Base-by-base conservation (phyloP, 2,888 invertebrate genomes). In the Eupithecia exiguata region DNA sequence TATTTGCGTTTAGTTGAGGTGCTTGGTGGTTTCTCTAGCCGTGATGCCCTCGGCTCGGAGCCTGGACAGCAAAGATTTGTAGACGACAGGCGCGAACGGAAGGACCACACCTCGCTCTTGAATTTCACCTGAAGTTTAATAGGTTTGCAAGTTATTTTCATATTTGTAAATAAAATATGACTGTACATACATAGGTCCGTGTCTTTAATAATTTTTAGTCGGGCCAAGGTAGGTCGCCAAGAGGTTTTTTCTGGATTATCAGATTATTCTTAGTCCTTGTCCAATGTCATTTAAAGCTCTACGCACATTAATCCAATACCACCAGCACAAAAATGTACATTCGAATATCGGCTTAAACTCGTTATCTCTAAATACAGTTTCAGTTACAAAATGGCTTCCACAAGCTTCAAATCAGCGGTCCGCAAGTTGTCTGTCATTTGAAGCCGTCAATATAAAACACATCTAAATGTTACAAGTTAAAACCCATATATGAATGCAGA, bases 91-190 rank as follows among this genome's bases (percentile, higher is more conserved):
- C 0, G 97, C 96, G 85, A 99, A 97, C 0, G 99, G 99, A 61
- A 99, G 93, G 21, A 99, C 96, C 78, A 98, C 97, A 5, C 99
- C 99, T 75, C 97, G 97, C 79, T 97, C 96, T 92, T 99, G 99
- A 83, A 99, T 99, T 94, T 99, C 99, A 84, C 98, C 98, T 98
- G 87, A 62, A 91, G 72, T 21, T 35, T 7, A 70, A 43, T 36
- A 38, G 12, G 1, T 53, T 25, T 30, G n/a, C 36, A 58, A 30
- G 12, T 25, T 40, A 61, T 61, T 30, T 21, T 12, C 10, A 2
- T 58, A 25, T 25, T 21, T 21, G 49, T 49, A 49, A 49, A 40
- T 40, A 12, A 40, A 49, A n/a, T 40, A n/a, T 49, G 18, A 49
- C 7, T 49, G 30, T n/a, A n/a, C n/a, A 53, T 10, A 38, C 38